phyloP scores from a whole-genome alignment of 1,140 invertebrate genomes.

The Gryon sp. region DNA sequence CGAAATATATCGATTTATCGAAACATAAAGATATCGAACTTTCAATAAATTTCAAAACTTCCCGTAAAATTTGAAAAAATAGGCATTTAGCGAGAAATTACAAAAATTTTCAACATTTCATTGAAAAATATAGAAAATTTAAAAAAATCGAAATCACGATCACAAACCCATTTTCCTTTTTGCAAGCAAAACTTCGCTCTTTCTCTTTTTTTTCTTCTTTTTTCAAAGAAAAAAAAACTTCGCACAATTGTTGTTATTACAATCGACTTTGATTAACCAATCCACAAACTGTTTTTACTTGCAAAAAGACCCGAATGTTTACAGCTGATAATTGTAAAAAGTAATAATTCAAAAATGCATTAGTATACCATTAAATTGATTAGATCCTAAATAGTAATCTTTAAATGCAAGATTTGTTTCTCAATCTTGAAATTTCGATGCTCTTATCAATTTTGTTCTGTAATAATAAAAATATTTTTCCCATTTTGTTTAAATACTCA shows the following conservation, averaged over 20 bases:
- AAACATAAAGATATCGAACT: no score
- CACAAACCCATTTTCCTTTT: constrained; percentile 5
- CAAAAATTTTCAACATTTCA: no score
- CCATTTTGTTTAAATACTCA: no score
- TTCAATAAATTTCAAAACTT: no score
- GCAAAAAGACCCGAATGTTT: constrained; percentile 64
- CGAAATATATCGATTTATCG: no score
- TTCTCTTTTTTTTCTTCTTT: not conserved
- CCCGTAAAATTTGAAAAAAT: no score
- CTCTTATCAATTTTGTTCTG: constrained; percentile 23
- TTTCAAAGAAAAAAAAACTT: no score
- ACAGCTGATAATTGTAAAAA: constrained; percentile 65
- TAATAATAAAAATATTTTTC: constrained; percentile 19
- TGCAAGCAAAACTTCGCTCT: not conserved
- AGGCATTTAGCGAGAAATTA: no score
- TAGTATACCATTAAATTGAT: constrained; percentile 73
- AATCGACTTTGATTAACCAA: constrained; percentile 2
- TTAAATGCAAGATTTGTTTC: constrained; percentile 69
- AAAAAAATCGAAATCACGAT: constrained; percentile 11
- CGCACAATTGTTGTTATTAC: constrained; percentile 58
- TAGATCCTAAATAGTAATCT: constrained; percentile 76
- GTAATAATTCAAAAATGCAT: constrained; percentile 75
- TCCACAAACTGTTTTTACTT: constrained; percentile 37
- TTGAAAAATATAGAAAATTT: no score
- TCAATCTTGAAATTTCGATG: no score